Evolutionary conservation across 2,888 invertebrate species (phyloP), one percentile per base, ranked within the genome.

Genomic region (Caenorhabditis panamensis): DNA sequence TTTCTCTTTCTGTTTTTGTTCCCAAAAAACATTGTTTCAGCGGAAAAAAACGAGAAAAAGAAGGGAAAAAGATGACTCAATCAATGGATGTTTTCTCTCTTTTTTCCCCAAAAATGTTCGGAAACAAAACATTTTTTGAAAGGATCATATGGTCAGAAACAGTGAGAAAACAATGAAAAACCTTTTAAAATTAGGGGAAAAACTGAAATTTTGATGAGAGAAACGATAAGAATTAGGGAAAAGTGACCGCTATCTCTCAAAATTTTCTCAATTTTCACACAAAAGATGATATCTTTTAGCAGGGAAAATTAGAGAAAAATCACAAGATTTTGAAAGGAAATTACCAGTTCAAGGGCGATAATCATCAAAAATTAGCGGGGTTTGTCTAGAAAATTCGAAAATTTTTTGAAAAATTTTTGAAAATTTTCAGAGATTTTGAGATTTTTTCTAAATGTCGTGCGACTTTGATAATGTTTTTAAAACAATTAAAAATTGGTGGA

Each of bases 11-110:
- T 41, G 41, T 51, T 51, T 51, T 51, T 53, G 44, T 47, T 49
- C 58, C 6, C n/a, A 56, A 58, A 58, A 58, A 53, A 24, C 26
- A 16, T 54, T 24, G 20, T 59, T 49, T 28, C 37, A 59, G 18
- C 59, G n/a, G 20, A 5, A 26, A 28, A 53, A 62, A 61, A 71
- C 20, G 44, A 49, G 49, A 71, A 61, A 62, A 16, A 61, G 37
- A 24, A n/a, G 36, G 36, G 54, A 68, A 49, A 59, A 22, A 24
- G 71, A 58, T 61, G 69, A 69, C 13, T 69, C 71, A 72, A 72
- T 72, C 71, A 63, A 63, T 62, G 71, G n/a, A 72, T 69, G 61
- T 69, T 69, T 51, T 47, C 18, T 18, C 47, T 62, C 22, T 37
- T 66, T 66, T 37, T 28, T 63, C 20, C 24, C 54, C 5, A 20